Conservation (phyloP, 2,113 vertebrate species). For the Eubucco bourcierii region DNA sequence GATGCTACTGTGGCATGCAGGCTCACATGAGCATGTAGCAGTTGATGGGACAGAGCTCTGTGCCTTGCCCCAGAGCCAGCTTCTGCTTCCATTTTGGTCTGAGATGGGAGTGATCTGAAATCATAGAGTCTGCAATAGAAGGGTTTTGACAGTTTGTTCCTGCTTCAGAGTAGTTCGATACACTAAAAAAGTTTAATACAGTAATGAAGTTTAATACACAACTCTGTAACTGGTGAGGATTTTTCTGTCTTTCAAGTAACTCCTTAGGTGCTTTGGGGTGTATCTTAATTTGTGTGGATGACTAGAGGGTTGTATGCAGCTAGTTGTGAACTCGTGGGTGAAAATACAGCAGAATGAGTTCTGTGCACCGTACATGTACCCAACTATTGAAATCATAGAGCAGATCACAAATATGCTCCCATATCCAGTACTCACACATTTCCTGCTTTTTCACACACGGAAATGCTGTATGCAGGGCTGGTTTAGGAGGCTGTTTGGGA, state of each 20-base stretch:
- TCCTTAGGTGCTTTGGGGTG: not conserved
- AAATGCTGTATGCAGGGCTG: not conserved
- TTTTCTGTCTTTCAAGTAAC: not conserved
- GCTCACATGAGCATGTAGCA: fast-evolving
- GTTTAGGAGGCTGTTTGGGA: not conserved
- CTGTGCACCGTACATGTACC: fast-evolving
- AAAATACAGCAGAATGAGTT: not conserved
- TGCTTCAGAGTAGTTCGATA: not conserved
- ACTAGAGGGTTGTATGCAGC: not conserved
- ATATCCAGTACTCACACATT: not conserved
- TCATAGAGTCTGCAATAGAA: fast-evolving
- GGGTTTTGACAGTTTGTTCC: not conserved
- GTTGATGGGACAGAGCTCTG: not conserved
- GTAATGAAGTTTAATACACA: not conserved
- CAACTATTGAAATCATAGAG: not conserved
- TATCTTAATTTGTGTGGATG: not conserved
- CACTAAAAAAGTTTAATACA: no score
- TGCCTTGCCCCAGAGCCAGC: not conserved
- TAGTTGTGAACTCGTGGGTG: not conserved
- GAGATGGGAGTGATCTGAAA: not conserved
- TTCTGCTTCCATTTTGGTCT: not conserved
- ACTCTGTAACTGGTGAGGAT: not conserved
- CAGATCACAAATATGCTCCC: not conserved
- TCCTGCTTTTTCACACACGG: not conserved
- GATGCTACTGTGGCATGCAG: not conserved